These are phyloP conservation scores for Micromussa lordhowensis DNA, from an alignment of 92 coral and sea anemone genomes.

Conservation along the genomic window DNA sequence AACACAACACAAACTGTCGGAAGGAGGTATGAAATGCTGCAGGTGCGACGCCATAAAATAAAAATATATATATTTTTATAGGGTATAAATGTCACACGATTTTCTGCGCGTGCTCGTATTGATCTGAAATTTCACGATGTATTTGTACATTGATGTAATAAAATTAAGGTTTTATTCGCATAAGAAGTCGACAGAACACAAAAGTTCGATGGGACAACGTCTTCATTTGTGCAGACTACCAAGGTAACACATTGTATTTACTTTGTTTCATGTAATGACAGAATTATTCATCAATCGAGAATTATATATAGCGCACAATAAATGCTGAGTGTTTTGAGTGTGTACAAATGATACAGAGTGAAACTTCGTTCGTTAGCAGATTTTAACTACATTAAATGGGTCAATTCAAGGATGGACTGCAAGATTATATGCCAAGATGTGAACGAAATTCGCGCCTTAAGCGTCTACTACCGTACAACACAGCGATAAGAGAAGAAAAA, in stretches of 20 bases:
- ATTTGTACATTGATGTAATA: not conserved
- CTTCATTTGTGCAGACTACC: not conserved
- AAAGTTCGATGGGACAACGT: not conserved
- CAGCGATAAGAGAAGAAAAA: not conserved
- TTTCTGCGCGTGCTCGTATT: not conserved
- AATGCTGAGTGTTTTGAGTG: not conserved
- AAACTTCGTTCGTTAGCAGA: not conserved
- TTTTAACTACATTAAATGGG: not conserved
- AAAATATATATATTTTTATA: not conserved
- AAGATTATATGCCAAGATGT: not conserved
- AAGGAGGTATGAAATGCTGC: conserved; percentile 15
- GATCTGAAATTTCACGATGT: not conserved
- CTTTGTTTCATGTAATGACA: conserved; percentile 1
- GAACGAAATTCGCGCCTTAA: not conserved
- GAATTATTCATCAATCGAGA: not conserved
- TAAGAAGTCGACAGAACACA: not conserved
- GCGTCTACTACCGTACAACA: not conserved
- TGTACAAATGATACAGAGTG: not conserved
- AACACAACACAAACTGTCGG: conserved; percentile 19
- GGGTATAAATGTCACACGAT: not conserved
- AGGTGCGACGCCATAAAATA: conserved; percentile 26
- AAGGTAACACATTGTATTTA: conserved; percentile 25
- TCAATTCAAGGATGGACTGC: not conserved
- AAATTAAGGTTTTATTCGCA: not conserved
- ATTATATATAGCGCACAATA: not conserved